Conservation (phyloP, 2,888 invertebrate species). For the Ferrisia virgata region DNA sequence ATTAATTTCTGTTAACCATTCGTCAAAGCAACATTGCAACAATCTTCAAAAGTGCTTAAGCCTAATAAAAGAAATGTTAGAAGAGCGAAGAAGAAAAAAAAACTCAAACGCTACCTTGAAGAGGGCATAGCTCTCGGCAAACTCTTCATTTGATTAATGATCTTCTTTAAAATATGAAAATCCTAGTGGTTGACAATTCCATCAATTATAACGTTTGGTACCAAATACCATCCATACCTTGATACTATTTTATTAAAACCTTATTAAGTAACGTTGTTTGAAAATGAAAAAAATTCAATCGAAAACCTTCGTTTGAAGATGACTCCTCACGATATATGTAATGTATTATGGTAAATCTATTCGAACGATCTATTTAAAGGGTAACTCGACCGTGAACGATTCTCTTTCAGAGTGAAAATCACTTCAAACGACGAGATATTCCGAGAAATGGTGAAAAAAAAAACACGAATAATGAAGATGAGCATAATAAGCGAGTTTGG, state of each 20-base stretch:
- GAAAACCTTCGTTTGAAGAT: background rate
- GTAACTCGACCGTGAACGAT: background rate
- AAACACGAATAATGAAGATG: background rate
- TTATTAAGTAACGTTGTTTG: background rate
- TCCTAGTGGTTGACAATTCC: conserved; percentile 26
- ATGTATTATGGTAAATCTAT: no score
- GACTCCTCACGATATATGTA: background rate
- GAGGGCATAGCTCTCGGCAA: conserved; percentile 14
- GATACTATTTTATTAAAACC: background rate
- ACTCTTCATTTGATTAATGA: conserved; percentile 26
- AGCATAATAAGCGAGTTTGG: background rate
- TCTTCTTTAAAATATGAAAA: conserved; percentile 14
- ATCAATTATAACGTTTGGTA: conserved; percentile 24
- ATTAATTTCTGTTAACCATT: conserved; percentile 31
- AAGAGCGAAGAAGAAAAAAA: conserved; percentile 14
- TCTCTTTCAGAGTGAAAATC: background rate
- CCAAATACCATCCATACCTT: background rate
- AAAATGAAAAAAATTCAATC: background rate
- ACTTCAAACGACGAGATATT: background rate
- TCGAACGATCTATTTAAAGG: background rate
- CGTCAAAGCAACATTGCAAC: conserved; percentile 24
- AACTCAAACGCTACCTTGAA: conserved; percentile 29
- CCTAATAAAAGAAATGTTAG: conserved; percentile 26
- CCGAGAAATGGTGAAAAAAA: background rate
- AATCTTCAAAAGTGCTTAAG: conserved; percentile 29